A percentile compares a stretch with the other conserved stretches of the same genome.
phyloP scores from a whole-genome alignment of 2,113 vertebrate species.

The Nettapus auritus region DNA sequence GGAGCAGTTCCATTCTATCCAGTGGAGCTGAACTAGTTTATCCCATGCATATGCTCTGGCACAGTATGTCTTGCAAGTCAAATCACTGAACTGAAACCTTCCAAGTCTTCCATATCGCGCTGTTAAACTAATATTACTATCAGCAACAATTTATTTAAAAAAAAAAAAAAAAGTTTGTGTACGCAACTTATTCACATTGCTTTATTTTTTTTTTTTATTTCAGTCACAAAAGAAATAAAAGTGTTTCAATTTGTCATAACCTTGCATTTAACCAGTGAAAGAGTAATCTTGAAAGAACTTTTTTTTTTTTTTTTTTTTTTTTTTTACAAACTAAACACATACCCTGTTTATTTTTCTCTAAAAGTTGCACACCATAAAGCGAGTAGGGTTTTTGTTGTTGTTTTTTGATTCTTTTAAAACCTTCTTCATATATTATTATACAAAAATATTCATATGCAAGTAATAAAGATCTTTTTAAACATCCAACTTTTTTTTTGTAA shows the following conservation, averaged over 20 bases:
- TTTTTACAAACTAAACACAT: constrained; percentile 75
- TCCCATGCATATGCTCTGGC: background rate
- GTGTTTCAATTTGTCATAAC: constrained; percentile 72
- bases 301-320: constrained; percentile 67
- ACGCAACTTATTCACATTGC: constrained; percentile 74
- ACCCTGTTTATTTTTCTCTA: constrained; percentile 77
- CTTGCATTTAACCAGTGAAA: constrained; percentile 76
- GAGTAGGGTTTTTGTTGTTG: constrained; percentile 49
- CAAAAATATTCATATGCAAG: constrained; percentile 82
- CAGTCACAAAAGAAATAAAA: constrained; percentile 64
- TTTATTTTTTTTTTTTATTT: constrained; percentile 78
- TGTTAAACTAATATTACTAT: background rate
- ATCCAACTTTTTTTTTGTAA: constrained; percentile 66
- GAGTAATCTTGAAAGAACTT: constrained; percentile 73
- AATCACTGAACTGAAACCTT: background rate
- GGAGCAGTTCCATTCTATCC: background rate
- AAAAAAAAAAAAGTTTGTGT: constrained; percentile 71
- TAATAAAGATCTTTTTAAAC: constrained; percentile 75
- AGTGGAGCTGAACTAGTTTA: background rate
- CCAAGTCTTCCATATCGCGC: background rate
- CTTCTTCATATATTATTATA: constrained; percentile 72
- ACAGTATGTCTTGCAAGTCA: background rate
- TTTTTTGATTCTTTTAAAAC: constrained; percentile 55
- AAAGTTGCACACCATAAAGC: constrained; percentile 75
- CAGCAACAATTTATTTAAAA: constrained; percentile 17